These are phyloP conservation scores for Apostichopus parvimensis DNA, from an alignment of 35 echinoderm and acorn worm genomes.

Conservation along the genomic window DNA sequence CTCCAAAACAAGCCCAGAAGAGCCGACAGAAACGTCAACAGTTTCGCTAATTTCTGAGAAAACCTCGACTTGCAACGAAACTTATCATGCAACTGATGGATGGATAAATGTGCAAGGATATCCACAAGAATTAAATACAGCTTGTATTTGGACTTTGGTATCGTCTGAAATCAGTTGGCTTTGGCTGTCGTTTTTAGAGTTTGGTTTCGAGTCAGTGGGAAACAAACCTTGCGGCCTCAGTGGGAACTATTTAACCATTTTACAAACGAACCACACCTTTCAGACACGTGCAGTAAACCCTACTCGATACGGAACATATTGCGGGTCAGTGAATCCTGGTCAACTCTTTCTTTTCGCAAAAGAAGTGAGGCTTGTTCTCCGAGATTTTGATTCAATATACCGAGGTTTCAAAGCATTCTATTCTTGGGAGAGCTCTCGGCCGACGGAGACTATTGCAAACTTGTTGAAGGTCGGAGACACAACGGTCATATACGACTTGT, in stretches of 20 bases:
- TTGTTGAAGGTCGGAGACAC: not conserved
- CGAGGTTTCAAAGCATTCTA: not conserved
- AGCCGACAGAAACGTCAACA: not conserved
- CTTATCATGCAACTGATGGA: not conserved
- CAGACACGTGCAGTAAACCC: not conserved
- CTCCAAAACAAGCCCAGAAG: not conserved
- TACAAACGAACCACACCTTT: slow-evolving; percentile 4
- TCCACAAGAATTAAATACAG: not conserved
- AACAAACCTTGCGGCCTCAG: not conserved
- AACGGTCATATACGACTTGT: not conserved
- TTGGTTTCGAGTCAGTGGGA: not conserved
- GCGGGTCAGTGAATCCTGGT: not conserved
- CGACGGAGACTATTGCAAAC: not conserved
- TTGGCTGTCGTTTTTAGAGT: not conserved
- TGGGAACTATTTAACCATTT: not conserved
- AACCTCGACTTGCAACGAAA: not conserved
- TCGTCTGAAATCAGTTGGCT: not conserved
- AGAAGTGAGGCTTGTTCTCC: slow-evolving; percentile 4
- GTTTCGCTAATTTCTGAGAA: not conserved
- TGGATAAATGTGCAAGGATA: not conserved
- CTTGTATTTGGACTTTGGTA: slow-evolving; percentile 18
- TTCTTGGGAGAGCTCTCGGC: not conserved
- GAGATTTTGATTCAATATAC: not conserved
- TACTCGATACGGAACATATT: not conserved
- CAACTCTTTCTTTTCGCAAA: not conserved